Percentiles rank a stretch among this genome's conserved stretches.
Evolutionary conservation across 2,888 invertebrate genomes (phyloP).

Genomic region (Nymphalis polychloros): DNA sequence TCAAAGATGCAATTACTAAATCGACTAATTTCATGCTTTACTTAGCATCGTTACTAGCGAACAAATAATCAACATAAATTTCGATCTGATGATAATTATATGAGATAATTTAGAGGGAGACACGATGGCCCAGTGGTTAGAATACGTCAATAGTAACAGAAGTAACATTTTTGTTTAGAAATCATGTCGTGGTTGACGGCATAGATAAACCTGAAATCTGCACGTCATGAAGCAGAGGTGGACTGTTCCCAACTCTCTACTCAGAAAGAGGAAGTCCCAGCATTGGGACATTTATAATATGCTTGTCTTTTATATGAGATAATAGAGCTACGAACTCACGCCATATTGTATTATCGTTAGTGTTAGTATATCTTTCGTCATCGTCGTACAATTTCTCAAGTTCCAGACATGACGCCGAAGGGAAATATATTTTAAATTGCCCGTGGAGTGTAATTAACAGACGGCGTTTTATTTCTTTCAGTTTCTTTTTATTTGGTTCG

Average conservation of each 20-base stretch:
- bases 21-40: not conserved
- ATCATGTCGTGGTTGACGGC: too few relatives aligned
- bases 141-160: too few relatives aligned
- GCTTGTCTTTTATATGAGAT: too few relatives aligned
- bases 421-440: conserved; percentile 35
- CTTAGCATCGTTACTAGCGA: not conserved
- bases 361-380: not conserved
- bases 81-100: not conserved
- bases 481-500: conserved; percentile 49
- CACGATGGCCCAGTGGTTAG: too few relatives aligned
- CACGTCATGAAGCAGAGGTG: too few relatives aligned
- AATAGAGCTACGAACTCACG: too few relatives aligned
- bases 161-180: too few relatives aligned
- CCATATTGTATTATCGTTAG: not conserved
- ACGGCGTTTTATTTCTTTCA: conserved; percentile 49
- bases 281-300: too few relatives aligned
- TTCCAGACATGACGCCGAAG: conserved; percentile 25
- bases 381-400: conserved; percentile 18
- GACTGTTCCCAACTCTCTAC: too few relatives aligned
- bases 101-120: too few relatives aligned
- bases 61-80: not conserved
- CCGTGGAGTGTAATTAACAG: conserved; percentile 50
- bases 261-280: too few relatives aligned
- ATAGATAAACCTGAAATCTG: too few relatives aligned
- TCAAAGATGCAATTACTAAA: conserved; percentile 3